phyloP scores from a whole-genome alignment of 92 coral and sea anemone species.

The Heliopora coerulea region DNA sequence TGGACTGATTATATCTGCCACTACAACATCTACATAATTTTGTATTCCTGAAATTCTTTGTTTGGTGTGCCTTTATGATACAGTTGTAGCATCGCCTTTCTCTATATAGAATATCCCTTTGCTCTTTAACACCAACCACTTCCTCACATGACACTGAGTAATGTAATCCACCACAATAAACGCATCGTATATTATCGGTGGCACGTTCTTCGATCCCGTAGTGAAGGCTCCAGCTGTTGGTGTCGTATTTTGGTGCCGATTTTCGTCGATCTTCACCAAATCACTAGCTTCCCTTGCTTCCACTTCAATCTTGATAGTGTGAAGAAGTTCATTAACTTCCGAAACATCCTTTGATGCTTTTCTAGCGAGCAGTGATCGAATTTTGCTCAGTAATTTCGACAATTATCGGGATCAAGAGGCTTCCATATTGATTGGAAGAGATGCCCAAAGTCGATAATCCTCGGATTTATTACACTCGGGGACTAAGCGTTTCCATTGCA shows the following conservation, averaged over 20 bases:
- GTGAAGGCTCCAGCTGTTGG: not conserved
- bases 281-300: not conserved
- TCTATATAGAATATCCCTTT: not conserved
- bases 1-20: conserved; percentile 23
- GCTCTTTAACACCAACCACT: not conserved
- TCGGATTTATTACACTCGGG: no score
- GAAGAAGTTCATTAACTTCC: no score
- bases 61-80: conserved; percentile 11
- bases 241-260: not conserved
- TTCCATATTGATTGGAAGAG: no score
- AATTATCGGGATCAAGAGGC: no score
- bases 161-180: no score
- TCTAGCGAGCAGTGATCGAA: no score
- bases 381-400: no score
- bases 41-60: conserved; percentile 1
- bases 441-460: no score
- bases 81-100: conserved; percentile 5
- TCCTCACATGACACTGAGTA: conserved; percentile 22
- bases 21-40: conserved; percentile 11
- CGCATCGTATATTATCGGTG: no score
- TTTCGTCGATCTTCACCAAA: not conserved
- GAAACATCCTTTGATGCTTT: no score
- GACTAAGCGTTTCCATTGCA: no score
- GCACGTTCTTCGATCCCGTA: not conserved
- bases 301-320: no score